Percentiles rank a stretch among this genome's conserved stretches.
Conservation (phyloP, 2,113 vertebrate genomes). For the Leucoraja erinaceus region DNA sequence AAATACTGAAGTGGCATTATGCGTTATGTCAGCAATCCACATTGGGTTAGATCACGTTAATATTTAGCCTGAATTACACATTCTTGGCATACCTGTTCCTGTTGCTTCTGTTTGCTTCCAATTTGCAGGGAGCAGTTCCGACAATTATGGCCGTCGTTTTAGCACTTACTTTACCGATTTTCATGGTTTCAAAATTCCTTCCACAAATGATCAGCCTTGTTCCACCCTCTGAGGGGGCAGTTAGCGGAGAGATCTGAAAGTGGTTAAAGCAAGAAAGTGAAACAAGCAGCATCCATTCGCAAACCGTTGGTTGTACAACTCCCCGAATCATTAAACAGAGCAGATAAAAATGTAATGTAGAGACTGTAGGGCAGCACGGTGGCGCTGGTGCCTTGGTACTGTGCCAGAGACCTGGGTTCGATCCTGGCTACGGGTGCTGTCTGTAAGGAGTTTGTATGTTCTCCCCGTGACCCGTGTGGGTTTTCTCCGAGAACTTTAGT, state of each 20-base stretch:
- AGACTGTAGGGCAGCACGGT: not conserved
- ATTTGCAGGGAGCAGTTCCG: constrained; percentile 70
- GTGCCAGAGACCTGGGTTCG: no score
- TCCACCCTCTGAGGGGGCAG: constrained; percentile 69
- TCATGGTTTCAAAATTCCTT: constrained; percentile 83
- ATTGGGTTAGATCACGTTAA: not conserved
- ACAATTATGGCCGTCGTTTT: constrained; percentile 69
- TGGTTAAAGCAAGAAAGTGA: not conserved
- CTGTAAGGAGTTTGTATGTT: no score
- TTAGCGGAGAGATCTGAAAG: constrained; percentile 69
- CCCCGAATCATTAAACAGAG: not conserved
- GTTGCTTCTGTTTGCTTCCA: constrained; percentile 65
- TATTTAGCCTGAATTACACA: not conserved
- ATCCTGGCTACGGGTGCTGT: no score
- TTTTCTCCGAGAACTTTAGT: no score
- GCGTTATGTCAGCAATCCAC: not conserved
- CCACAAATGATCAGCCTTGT: constrained; percentile 81
- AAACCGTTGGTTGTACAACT: not conserved
- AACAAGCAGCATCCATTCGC: not conserved
- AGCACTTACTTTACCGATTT: constrained; percentile 72
- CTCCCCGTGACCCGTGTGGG: no score
- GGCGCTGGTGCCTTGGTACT: no score
- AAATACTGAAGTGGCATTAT: no score
- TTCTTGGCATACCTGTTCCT: constrained; percentile 64
- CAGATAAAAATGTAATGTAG: not conserved